These are phyloP conservation scores for Caerostris darwini DNA, from an alignment of 1,140 invertebrate genomes.

Conservation along the genomic window DNA sequence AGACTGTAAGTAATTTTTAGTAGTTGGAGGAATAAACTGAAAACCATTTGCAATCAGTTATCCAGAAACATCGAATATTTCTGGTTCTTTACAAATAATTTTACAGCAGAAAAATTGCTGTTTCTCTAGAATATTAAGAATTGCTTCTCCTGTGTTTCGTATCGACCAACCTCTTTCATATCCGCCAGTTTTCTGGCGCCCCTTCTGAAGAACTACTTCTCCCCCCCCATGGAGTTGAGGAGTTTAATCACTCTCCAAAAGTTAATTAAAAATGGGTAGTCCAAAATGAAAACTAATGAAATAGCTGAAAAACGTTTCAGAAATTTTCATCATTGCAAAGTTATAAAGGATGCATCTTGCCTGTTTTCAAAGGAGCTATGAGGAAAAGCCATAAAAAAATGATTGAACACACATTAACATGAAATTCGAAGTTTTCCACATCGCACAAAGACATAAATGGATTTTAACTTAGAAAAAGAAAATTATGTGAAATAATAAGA, in stretches of 20 bases:
- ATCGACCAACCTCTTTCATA: background rate
- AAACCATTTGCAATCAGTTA: conserved; percentile 48
- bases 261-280: conserved; percentile 62
- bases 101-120: background rate
- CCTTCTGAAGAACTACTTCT: no score
- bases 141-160: background rate
- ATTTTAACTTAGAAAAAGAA: no score
- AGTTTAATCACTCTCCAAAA: conserved; percentile 47
- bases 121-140: conserved; percentile 21
- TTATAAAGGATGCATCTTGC: no score
- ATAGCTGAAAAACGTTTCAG: no score
- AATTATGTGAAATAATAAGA: no score
- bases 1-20: background rate
- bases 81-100: conserved; percentile 22
- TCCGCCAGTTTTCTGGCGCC: background rate
- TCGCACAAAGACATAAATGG: no score
- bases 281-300: conserved; percentile 57
- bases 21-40: conserved; percentile 52
- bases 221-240: background rate
- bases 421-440: no score
- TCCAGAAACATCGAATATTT: background rate
- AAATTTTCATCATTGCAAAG: no score
- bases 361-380: no score
- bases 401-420: no score
- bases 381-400: background rate